Evolutionary conservation across 2,797 vertebrate species (phyloP), one percentile per base, ranked within the genome.

Genomic region (Sebastes elongatus): DNA sequence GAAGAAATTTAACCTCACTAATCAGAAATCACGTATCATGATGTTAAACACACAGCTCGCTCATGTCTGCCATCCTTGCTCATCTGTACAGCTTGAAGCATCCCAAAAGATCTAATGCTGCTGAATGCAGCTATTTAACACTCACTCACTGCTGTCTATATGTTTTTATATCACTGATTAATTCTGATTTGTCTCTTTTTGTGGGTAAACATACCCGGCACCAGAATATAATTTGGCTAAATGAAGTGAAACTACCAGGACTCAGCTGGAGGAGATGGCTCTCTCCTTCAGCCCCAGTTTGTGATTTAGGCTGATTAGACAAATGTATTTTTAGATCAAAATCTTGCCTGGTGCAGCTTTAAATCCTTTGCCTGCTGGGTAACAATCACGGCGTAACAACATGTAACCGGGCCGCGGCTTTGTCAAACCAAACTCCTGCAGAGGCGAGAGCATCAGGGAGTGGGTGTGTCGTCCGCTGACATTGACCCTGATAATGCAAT

Each of bases 401-500:
- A 59, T 46, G 62, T 78, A 84, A 76, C 81, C 30, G 42, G 67
- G 74, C 67, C 7, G 11, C 18, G 23, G 65, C 33, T 85, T 72
- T 75, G 64, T 69, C 77, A 49, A 59, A 64, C 7, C 68, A 57
- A 68, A 69, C 67, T 57, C 38, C 8, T 33, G 80, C 10, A 22
- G 75, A 25, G 80, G 49, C 5, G 4, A 30, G 74, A 60, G 69
- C 46, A 55, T 33, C 64, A n/a, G 72, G 70, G 42, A 25, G 53
- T 27, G 74, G 73, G 60, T 42, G 82, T 83, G 88, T 86, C n/a
- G 20, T 60, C 88, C 25, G 55, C 84, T 87, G 76, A 88, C 86
- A 85, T 49, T 87, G 90, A 93, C 88, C 89, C 85, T 53, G 70
- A 66, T 91, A 90, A 94, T 92, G 82, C 91, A 93, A 83, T 94